Base-by-base conservation (phyloP, 2,113 vertebrate species). In the Microcebus ravelobensis region DNA sequence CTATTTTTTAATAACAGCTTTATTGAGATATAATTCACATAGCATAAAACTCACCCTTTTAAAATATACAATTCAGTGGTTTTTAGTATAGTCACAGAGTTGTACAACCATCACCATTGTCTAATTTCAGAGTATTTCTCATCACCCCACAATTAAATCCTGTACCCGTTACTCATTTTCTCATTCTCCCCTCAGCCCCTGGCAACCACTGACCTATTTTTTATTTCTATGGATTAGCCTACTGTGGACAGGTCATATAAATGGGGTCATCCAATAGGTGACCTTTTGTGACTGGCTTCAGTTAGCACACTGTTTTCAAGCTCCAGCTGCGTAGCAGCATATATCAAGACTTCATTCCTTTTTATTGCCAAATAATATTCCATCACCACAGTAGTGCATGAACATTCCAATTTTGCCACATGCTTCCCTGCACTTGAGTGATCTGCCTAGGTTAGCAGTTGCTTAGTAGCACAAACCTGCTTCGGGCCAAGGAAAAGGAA, bases 401-500 rank as follows among this genome's bases (percentile, higher is more conserved):
- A 55, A 17, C 17, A 55, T 55, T 55, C 52, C 52, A 55, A 55
- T 55, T 55, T 55, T 17, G 17, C 52, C 52, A 55, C 5, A 6
- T 55, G 52, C 52, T 98, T 98, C 87, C 98, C 98, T 8, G 97
- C 97, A 45, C 98, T 98, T 67, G 98, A 96, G 76, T 98, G 98
- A 92, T 98, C 98, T 86, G 99, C 99, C 0, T 99, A 99, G 96
- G 99, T 99, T 90, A 98, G 98, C 95, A 99, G 98, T 6, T 99
- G 99, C 55, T 99, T 99, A 21, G 99, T 99, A 63, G 99, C 98
- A 50, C 99, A 99, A 39, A 99, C 98, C 98, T 99, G 99, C 97
- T 99, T 99, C 77, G 99, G 99, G 73, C 99, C 99, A 98, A 99
- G 98, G 98, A 99, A 99, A 10, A 99, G 99, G 71, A 99, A 99